Percentiles rank a stretch among this genome's conserved stretches.
Evolutionary conservation across 2,113 vertebrate genomes (phyloP).

Genomic region (Actenoides hombroni): DNA sequence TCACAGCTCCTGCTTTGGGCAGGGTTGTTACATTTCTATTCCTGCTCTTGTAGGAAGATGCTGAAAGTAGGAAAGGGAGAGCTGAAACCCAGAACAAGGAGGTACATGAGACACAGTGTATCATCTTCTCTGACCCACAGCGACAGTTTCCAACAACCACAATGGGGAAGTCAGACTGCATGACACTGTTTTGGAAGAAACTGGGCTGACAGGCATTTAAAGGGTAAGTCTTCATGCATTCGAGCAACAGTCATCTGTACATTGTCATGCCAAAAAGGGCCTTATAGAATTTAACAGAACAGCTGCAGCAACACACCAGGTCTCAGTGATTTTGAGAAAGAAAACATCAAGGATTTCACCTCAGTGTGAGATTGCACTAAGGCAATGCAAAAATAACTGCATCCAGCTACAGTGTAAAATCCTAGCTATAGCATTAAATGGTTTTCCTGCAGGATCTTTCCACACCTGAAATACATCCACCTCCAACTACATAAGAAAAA

Average conservation of each 20-base stretch:
- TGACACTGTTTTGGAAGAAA: not conserved
- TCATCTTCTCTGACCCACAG: not conserved
- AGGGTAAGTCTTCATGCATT: not conserved
- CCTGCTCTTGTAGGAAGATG: not conserved
- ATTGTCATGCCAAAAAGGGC: not conserved
- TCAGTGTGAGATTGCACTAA: not conserved
- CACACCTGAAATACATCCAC: not conserved
- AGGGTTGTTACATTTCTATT: not conserved
- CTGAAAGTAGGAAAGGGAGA: not conserved
- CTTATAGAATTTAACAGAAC: not conserved
- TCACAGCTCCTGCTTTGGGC: conserved; percentile 7
- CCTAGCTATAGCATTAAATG: not conserved
- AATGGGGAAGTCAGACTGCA: not conserved
- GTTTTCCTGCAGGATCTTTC: not conserved
- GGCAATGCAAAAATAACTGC: not conserved
- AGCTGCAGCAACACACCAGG: not conserved
- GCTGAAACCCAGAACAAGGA: not conserved
- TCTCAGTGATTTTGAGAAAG: not conserved
- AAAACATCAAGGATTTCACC: not conserved
- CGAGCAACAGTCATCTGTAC: not conserved
- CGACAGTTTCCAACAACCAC: not conserved
- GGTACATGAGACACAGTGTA: not conserved
- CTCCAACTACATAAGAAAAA: not conserved
- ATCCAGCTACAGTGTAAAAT: not conserved
- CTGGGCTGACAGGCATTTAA: not conserved